Evolutionary conservation across 2,113 vertebrate species (phyloP).

Genomic region (Megaceryle torquata): DNA sequence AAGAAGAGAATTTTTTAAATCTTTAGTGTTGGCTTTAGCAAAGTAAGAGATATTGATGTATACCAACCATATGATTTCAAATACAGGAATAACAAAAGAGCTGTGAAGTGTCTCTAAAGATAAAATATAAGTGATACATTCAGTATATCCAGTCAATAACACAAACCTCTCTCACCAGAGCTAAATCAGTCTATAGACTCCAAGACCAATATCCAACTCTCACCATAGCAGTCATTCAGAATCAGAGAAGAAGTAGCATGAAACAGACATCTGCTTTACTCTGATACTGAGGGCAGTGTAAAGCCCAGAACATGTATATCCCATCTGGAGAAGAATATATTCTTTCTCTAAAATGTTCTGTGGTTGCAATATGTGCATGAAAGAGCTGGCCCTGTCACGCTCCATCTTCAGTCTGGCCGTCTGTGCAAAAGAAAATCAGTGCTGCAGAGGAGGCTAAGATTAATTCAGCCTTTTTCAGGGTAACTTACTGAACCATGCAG

Average conservation of each 20-base stretch:
- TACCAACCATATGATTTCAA: conserved; percentile 17
- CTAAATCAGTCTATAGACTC: background rate
- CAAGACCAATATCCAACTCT: background rate
- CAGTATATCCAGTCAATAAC: conserved; percentile 2
- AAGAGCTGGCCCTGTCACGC: background rate
- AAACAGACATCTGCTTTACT: background rate
- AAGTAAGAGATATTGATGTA: conserved; percentile 18
- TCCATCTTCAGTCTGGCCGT: background rate
- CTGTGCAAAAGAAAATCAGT: background rate
- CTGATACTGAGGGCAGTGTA: background rate
- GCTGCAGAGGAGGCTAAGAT: background rate
- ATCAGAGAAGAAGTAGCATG: background rate
- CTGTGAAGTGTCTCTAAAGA: conserved; percentile 31
- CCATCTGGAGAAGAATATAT: background rate
- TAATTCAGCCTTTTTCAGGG: background rate
- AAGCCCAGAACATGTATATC: background rate
- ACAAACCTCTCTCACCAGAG: background rate
- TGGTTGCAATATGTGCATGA: background rate
- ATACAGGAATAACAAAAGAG: conserved; percentile 9
- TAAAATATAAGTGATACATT: conserved; percentile 18
- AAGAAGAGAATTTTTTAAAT: background rate
- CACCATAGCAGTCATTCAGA: background rate
- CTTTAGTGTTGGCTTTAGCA: background rate
- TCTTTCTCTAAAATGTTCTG: background rate
- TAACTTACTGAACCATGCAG: background rate